Evolutionary conservation across 2,888 invertebrate species (phyloP), one percentile per base, ranked within the genome.

Genomic region (Aphelenchoides bicaudatus): DNA sequence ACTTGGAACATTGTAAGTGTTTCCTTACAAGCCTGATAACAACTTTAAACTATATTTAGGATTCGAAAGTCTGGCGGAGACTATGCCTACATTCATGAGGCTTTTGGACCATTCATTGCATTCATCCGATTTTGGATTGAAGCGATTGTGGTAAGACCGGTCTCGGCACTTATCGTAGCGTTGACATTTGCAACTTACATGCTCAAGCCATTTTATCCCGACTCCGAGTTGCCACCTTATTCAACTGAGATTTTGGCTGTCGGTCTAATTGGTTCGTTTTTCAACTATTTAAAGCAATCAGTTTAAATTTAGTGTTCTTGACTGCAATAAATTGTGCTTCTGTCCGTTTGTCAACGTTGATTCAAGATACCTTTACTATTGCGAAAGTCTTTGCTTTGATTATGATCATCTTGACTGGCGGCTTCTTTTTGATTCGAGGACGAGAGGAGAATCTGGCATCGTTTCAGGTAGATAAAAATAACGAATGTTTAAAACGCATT

Each of bases 61-160:
- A 83, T 84, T 56, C 68, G 76, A 31, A 75, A 80, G 59, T 90
- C 90, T 39, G 94, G 96, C 0, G 96, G 93, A 0, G 94, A 96
- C 83, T 96, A 96, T 82, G 96, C 96, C 0, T 98, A 98, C 82
- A 94, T 98, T 72, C 93, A 91, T 90, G 90, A 91, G 82, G 93
- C 94, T 0, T 98, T 96, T 79, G 98, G 98, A 0, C 92, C 93
- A 0, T 93, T 96, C 79, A n/a, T 55, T 21, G 55, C 21, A 19
- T 54, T 54, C 28, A 39, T 54, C 21, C 19, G 55, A 16, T 46
- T 54, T 23, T 98, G 96, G 96, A 90, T 96, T 58, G 96, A 98
- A 82, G 92, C 92, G 74, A 91, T 98, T 88, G 93, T 79, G 25
- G 79, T 79, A n/a, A 51, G 78, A 62, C 96, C 98, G 8, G 94